Evolutionary conservation across 2,113 vertebrate species (phyloP).

Genomic region (Cyprinodon variegatus): DNA sequence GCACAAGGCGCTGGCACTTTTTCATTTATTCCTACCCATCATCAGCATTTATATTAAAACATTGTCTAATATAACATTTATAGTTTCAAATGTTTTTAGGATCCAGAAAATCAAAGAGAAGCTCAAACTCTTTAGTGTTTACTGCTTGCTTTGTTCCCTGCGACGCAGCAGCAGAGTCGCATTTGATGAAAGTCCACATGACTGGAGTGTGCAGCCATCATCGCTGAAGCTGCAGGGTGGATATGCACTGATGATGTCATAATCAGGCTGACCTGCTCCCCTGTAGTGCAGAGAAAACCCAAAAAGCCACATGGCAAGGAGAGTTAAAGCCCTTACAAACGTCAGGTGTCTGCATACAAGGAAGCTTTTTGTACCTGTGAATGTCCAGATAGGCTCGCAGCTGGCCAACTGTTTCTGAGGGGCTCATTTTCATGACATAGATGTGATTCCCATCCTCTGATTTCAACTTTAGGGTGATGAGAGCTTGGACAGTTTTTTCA

Average conservation of each 20-base stretch:
- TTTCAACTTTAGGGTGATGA: constrained; percentile 83
- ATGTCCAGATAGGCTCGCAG: constrained; percentile 81
- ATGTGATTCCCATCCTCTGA: constrained; percentile 85
- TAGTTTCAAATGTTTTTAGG: neutral
- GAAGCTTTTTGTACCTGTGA: constrained; percentile 76
- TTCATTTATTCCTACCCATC: neutral
- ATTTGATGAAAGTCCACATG: constrained; percentile 80
- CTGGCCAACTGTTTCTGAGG: constrained; percentile 83
- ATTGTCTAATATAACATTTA: neutral
- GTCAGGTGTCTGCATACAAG: neutral
- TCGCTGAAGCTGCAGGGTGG: constrained; percentile 80
- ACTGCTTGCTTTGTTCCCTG: constrained; percentile 3
- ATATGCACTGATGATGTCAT: constrained; percentile 88
- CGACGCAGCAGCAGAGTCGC: constrained; percentile 79
- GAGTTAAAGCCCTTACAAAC: neutral
- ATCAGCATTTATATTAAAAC: neutral
- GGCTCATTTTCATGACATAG: constrained; percentile 82
- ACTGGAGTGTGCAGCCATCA: constrained; percentile 78
- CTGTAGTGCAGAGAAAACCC: constrained; percentile 62
- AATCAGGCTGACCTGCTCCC: constrained; percentile 60
- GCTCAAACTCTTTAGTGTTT: neutral
- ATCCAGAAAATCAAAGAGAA: neutral
- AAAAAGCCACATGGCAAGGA: neutral
- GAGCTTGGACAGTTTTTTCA: neutral
- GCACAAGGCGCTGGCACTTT: neutral